Conservation (phyloP, 2,888 invertebrate genomes). For the Drosophila peninsularis region DNA sequence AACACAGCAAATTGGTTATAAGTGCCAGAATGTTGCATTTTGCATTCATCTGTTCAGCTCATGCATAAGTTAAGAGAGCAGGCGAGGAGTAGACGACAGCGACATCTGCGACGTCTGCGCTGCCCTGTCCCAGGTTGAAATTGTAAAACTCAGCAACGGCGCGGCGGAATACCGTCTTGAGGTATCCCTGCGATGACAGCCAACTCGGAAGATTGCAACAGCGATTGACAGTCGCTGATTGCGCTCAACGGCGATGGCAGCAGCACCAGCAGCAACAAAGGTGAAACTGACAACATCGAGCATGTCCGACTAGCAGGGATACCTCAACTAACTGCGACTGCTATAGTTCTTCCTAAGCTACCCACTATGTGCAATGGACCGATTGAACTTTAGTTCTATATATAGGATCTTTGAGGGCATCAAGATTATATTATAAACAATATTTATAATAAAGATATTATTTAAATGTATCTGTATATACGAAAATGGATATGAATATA, state of each 20-base stretch:
- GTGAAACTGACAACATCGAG: conserved; percentile 9
- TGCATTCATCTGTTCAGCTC: conserved; percentile 51
- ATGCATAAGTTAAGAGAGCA: conserved; percentile 58
- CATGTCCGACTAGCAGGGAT: neutral
- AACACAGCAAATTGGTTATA: conserved; percentile 56
- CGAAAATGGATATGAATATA: no score
- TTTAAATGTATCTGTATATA: no score
- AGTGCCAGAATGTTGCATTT: conserved; percentile 65
- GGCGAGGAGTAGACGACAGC: conserved; percentile 13
- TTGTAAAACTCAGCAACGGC: conserved; percentile 49
- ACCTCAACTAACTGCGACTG: no score
- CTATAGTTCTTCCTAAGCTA: neutral
- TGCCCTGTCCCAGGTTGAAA: conserved; percentile 32
- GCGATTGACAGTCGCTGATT: conserved; percentile 77
- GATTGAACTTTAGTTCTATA: neutral
- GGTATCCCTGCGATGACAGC: conserved; percentile 41
- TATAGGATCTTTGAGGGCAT: neutral
- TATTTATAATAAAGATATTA: no score
- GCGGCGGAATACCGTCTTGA: conserved; percentile 29
- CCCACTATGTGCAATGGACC: neutral
- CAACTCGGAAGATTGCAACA: conserved; percentile 67
- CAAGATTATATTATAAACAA: no score
- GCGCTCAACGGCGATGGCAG: conserved; percentile 51
- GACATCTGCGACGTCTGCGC: conserved; percentile 21
- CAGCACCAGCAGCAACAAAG: conserved; percentile 9